These are phyloP conservation scores for Caenorhabditis latens DNA, from an alignment of 1,140 invertebrate species.

Conservation along the genomic window DNA sequence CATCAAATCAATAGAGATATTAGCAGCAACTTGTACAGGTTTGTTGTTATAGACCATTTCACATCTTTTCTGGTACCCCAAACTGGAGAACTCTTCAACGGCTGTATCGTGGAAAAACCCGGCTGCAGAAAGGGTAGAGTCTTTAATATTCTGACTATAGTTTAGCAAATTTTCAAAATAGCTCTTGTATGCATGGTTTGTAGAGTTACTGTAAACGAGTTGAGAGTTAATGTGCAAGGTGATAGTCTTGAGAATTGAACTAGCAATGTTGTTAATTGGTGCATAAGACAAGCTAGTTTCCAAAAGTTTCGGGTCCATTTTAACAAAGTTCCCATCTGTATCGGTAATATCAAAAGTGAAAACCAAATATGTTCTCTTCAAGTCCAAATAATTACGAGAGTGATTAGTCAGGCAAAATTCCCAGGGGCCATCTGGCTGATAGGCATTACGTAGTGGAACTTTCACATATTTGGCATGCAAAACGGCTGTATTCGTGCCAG, in stretches of 20 bases:
- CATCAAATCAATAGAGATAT: slow-evolving; percentile 1
- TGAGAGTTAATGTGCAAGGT: neutral
- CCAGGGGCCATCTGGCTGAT: neutral
- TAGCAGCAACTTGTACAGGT: neutral
- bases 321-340: neutral
- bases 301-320: neutral
- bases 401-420: neutral
- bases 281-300: neutral
- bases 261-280: slow-evolving; percentile 7
- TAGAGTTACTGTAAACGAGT: neutral
- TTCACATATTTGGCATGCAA: too few relatives aligned
- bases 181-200: neutral
- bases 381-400: neutral
- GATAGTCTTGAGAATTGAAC: neutral
- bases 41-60: neutral
- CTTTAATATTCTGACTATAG: neutral
- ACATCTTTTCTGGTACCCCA: neutral
- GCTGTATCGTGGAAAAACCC: neutral
- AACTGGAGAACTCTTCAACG: neutral
- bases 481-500: neutral
- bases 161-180: neutral
- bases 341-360: neutral
- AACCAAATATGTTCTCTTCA: neutral
- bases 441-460: neutral
- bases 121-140: neutral